Base-by-base conservation (phyloP, 2,113 vertebrate genomes). In the Felis chaus region DNA sequence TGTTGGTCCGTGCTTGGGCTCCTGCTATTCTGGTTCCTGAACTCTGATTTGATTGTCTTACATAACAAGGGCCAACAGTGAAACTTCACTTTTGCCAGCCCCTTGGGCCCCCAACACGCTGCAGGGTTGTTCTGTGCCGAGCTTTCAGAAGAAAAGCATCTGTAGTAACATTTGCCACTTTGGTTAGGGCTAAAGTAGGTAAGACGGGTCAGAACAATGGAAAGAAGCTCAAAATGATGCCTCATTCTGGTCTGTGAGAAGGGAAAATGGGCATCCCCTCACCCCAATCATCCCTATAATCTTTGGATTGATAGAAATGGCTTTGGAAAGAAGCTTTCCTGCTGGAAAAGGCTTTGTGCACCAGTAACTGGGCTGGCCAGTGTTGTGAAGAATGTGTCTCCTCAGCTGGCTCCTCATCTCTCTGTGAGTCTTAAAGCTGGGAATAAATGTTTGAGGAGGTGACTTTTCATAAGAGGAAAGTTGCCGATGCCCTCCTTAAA, bases 321-420 rank as follows among this genome's bases (percentile, higher is more conserved):
- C n/a, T 86, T 27, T 2, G 5, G 84, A 73, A 41, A 39, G 29
- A 45, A 89, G n/a, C 0, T 12, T 7, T 19, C 18, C 53, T 80
- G 19, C 68, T 29, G 61, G 63, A n/a, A n/a, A 12, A 29, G 36
- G 27, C 18, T 36, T 21, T 5, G 8, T 2, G 4, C 50, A 8
- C 25, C 13, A 39, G 71, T 11, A 63, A 12, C 29, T 1, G 45
- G 41, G 1, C 33, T 15, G 14, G 45, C 2, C 53, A 78, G 48
- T 16, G 63, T n/a, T 0, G 1, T 63, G 36, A 74, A 12, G 63
- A 65, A 16, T 0, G 21, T 45, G 31, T 13, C 4, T 27, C 39
- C 48, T 71, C 10, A n/a, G 39, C 39, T 23, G n/a, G 29, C 48
- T 57, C 2, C 23, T 36, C 4, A 23, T 69, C n/a, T 33, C 36